A percentile compares a stretch with the other conserved stretches of the same genome.
phyloP scores from a whole-genome alignment of 2,113 vertebrate genomes.

The Dipodomys stephensi region DNA sequence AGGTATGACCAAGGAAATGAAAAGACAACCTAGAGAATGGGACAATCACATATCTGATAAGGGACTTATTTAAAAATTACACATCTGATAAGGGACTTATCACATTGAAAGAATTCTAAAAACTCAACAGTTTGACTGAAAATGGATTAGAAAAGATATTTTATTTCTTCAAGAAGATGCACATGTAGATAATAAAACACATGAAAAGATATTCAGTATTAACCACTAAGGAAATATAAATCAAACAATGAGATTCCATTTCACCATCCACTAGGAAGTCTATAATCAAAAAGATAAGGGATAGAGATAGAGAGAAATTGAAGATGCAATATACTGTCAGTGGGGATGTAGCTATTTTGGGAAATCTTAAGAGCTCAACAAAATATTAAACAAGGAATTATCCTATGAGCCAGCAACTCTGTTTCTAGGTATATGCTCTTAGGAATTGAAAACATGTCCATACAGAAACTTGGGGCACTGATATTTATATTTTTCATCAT shows the following conservation, averaged over 20 bases:
- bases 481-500: slow-evolving; percentile 1
- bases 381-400: slow-evolving; percentile 11
- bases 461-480: neutral
- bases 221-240: neutral
- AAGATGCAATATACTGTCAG: neutral
- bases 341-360: neutral
- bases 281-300: neutral
- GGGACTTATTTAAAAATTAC: slow-evolving; percentile 11
- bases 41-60: slow-evolving; percentile 10
- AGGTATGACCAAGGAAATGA: neutral
- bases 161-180: slow-evolving; percentile 46
- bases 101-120: slow-evolving; percentile 29
- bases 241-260: neutral
- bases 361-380: slow-evolving; percentile 16
- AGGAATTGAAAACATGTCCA: neutral
- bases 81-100: neutral
- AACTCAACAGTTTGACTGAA: slow-evolving; percentile 2
- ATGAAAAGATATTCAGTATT: slow-evolving; percentile 19
- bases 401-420: neutral
- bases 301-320: neutral
- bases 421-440: neutral
- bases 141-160: slow-evolving; percentile 31
- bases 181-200: neutral
- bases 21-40: neutral
- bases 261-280: neutral